Base-by-base conservation (phyloP, 2,113 vertebrate genomes). In the Pelvicachromis taeniatus region DNA sequence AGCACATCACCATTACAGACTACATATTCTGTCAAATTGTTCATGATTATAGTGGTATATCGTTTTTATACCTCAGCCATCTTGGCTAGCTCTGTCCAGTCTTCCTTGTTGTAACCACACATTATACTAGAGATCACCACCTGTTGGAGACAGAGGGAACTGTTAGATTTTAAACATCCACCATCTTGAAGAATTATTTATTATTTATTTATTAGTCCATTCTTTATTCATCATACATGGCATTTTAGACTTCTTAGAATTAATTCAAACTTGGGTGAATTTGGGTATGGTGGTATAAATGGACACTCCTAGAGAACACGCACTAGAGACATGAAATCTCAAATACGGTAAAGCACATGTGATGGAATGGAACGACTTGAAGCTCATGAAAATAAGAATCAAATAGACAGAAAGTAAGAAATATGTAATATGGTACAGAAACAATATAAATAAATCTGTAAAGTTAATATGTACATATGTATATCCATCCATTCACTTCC, bases 81-180 rank as follows among this genome's bases (percentile, higher is more conserved):
- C 92, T 96, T 96, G 79, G 97, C 96, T 68, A 98, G 95, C 81
- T 93, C 93, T 68, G 95, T 97, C 98, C 97, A 99, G 93, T 98
- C 97, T 2, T 96, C 95, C 83, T 94, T 97, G 95, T 93, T 97
- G 86, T 98, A 98, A 90, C 93, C 94, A 89, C 97, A 98, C 98
- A 98, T 98, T 84, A 99, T 97, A 84, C 98, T 99, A 21, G 97
- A 96, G 86, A 98, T 98, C 91, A 99, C 88, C 86, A 98, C 94
- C 97, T 98, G 92, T 91, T 16, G 38, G 31, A 63, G 13, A 63
- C 11, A 84, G 4, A 53, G 6, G 56, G n/a, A 77, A 4, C 59
- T 1, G 2, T 23, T 45, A 6, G 2, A 23, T 81, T 77, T 33
- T 2, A 59, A 77, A 81, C 17, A 19, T 7, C 3, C 23, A 3